Evolutionary conservation across 2,888 invertebrate species (phyloP), one percentile per base, ranked within the genome.

Genomic region (Pollenia labialis): DNA sequence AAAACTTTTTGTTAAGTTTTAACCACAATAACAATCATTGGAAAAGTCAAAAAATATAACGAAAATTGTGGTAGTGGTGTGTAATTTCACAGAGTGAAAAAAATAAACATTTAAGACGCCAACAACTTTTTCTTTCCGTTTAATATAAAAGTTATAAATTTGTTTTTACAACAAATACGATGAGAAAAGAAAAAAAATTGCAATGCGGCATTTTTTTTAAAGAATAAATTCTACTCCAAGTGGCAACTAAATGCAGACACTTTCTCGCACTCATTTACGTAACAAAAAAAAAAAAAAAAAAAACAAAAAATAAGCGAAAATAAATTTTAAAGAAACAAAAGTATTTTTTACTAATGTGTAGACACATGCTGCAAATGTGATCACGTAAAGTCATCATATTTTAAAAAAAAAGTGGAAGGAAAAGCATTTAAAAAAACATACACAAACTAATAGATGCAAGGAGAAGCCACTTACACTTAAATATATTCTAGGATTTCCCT

Each of bases 161-260:
- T 32, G 4, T 32, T 32, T 32, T 32, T 6, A 32, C 32, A 46
- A 62, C 18, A 12, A 56, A 71, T 54, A 14, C 11, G 3, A 8
- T 12, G 4, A 50, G 40, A 62, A 50, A 4, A 14, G 3, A 0
- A 54, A 60, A 89, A 79, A 86, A 86, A 58, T 90, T 90, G 89
- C 91, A 90, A 91, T 85, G 89, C 87, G 88, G 90, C 90, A 89
- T 88, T 87, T 87, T 88, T 87, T 87, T 90, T 85, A 68, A 76
- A 89, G 88, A 88, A 81, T 80, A 75, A 68, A 60, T 69, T 69
- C 66, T 50, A 12, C 48, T 44, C 6, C 52, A 44, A 80, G 10
- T 54, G 16, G 10, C n/a, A 18, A 50, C 0, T 40, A 56, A 40
- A 58, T 40, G 60, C 69, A 80, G 18, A 52, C 16, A 14, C 58